Conservation (phyloP, 2,113 vertebrate species). For the Cettia cetti region DNA sequence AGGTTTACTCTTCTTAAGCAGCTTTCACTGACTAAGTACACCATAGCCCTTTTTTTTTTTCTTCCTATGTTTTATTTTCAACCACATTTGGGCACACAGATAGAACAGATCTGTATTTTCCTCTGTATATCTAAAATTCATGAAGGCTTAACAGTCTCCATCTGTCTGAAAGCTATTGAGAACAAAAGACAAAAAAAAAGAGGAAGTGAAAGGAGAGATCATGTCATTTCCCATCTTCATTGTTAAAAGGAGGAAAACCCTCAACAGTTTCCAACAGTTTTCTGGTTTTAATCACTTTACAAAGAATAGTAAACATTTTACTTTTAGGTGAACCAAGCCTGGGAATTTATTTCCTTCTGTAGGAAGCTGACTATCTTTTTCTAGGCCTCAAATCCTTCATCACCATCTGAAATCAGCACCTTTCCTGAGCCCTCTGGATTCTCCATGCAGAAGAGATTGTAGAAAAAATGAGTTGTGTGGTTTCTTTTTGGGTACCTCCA, state of each 20-base stretch:
- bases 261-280: background rate
- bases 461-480: background rate
- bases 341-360: background rate
- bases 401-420: background rate
- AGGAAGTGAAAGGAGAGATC: background rate
- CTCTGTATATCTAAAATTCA: background rate
- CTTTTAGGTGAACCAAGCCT: background rate
- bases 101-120: background rate
- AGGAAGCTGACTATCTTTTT: background rate
- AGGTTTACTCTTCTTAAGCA: background rate
- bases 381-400: background rate
- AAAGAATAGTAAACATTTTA: background rate
- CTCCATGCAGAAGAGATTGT: background rate
- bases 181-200: background rate
- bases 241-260: background rate
- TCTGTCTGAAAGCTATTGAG: background rate
- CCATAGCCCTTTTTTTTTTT: background rate
- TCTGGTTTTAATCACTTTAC: background rate
- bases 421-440: background rate
- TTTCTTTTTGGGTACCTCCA: background rate
- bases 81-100: background rate
- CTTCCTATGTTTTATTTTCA: background rate
- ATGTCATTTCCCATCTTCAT: background rate
- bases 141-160: background rate
- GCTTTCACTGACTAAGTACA: background rate